A percentile compares a stretch with the other conserved stretches of the same genome.
Conservation (phyloP, 1,140 invertebrate species). For the Dreissena rostriformis region DNA sequence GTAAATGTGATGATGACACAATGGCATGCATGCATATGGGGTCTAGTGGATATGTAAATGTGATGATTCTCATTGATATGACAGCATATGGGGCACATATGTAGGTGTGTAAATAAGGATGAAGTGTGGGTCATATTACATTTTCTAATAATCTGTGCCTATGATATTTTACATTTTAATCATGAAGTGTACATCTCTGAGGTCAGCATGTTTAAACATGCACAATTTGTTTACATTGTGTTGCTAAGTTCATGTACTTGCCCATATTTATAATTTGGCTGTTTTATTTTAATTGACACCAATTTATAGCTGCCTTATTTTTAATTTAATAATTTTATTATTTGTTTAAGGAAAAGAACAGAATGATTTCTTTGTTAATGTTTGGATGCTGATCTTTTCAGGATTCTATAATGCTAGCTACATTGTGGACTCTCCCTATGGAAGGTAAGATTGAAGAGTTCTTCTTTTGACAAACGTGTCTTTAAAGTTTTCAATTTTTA, state of each 20-base stretch:
- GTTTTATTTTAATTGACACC: background rate
- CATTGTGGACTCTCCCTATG: slow-evolving; percentile 63
- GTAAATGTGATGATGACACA: no score
- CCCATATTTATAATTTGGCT: background rate
- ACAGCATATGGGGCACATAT: no score
- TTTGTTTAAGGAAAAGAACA: background rate
- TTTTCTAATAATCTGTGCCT: no score
- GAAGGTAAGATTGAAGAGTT: slow-evolving; percentile 57
- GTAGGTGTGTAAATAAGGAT: no score
- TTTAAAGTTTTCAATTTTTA: background rate
- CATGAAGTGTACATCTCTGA: background rate
- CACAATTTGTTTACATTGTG: no score
- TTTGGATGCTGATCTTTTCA: slow-evolving; percentile 8
- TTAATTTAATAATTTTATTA: no score
- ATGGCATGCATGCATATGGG: no score
- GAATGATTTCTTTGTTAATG: slow-evolving; percentile 1
- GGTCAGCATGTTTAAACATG: background rate
- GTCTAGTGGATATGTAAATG: no score
- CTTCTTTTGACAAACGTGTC: background rate
- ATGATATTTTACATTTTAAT: no score
- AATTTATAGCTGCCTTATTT: background rate
- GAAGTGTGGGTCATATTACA: no score
- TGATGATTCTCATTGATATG: no score
- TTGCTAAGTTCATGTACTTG: background rate
- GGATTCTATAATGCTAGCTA: slow-evolving; percentile 61